These are phyloP conservation scores for Phenganax stokvisi DNA, from an alignment of 92 coral and sea anemone species.

Conservation along the genomic window DNA sequence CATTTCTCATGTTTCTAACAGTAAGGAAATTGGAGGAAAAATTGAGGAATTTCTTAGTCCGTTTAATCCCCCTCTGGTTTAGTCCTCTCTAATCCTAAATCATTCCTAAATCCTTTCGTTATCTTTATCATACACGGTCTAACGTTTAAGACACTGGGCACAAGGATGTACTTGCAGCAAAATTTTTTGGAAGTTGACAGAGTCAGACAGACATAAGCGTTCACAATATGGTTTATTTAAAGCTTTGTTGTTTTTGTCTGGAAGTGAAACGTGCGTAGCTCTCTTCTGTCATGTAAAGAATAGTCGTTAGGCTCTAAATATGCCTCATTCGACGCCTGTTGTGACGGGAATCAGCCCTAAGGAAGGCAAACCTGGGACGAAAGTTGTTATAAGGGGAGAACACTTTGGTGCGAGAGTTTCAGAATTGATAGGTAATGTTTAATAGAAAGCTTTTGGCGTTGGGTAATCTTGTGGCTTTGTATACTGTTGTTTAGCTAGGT, in stretches of 20 bases:
- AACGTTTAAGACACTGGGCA: background rate
- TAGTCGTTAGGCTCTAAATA: background rate
- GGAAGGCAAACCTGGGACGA: constrained; percentile 97
- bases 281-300: background rate
- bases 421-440: constrained; percentile 76
- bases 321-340: constrained; percentile 81
- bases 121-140: too few species aligned
- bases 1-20: too few species aligned
- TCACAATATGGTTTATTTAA: background rate
- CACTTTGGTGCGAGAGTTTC: constrained; percentile 73
- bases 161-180: background rate
- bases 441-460: background rate
- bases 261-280: background rate
- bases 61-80: too few species aligned
- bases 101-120: too few species aligned
- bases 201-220: background rate
- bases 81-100: too few species aligned
- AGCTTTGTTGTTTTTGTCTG: background rate
- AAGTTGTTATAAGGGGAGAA: constrained; percentile 90
- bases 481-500: too few species aligned
- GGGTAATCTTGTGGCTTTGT: background rate
- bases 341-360: constrained; percentile 97
- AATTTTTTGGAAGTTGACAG: background rate
- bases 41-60: too few species aligned
- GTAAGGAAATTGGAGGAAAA: too few species aligned